Conservation (phyloP, 2,888 invertebrate species). For the Drosophila quinaria region DNA sequence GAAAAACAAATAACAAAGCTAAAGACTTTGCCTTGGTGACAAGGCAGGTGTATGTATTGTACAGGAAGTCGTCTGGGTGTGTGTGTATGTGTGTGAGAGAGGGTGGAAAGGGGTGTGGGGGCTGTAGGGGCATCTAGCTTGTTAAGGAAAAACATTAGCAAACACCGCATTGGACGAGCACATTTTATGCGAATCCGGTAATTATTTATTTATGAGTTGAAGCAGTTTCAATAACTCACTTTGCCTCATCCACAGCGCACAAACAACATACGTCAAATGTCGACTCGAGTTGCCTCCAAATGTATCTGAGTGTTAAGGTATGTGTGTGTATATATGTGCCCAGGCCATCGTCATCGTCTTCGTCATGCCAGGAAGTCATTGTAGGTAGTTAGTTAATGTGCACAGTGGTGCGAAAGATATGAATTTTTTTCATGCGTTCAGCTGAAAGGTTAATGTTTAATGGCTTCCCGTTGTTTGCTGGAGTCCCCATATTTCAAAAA, state of each 20-base stretch:
- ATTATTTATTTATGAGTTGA: constrained; percentile 86
- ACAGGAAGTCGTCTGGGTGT: constrained; percentile 38
- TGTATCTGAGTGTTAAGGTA: not conserved
- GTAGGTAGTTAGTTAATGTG: constrained; percentile 81
- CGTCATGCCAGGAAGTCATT: constrained; percentile 76
- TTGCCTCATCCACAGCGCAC: constrained; percentile 45
- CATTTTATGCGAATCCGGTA: constrained; percentile 78
- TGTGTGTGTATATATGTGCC: constrained; percentile 24
- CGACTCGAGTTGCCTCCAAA: constrained; percentile 32
- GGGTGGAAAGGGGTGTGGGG: constrained; percentile 2
- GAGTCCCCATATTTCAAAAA: not conserved
- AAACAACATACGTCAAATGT: constrained; percentile 63
- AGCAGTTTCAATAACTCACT: constrained; percentile 85
- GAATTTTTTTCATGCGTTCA: constrained; percentile 49
- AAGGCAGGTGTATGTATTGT: constrained; percentile 34
- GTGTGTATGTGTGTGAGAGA: constrained; percentile 4
- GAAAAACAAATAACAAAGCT: constrained; percentile 67
- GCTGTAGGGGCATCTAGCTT: constrained; percentile 28
- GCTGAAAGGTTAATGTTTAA: constrained; percentile 44
- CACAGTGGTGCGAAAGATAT: constrained; percentile 80
- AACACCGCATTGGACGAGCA: constrained; percentile 64
- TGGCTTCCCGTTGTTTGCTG: constrained; percentile 1
- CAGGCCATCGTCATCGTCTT: constrained; percentile 41
- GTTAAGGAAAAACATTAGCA: constrained; percentile 59
- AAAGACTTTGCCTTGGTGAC: constrained; percentile 42